Base-by-base conservation (phyloP, 64 coral and sea anemone species). In the Porites australiensis region DNA sequence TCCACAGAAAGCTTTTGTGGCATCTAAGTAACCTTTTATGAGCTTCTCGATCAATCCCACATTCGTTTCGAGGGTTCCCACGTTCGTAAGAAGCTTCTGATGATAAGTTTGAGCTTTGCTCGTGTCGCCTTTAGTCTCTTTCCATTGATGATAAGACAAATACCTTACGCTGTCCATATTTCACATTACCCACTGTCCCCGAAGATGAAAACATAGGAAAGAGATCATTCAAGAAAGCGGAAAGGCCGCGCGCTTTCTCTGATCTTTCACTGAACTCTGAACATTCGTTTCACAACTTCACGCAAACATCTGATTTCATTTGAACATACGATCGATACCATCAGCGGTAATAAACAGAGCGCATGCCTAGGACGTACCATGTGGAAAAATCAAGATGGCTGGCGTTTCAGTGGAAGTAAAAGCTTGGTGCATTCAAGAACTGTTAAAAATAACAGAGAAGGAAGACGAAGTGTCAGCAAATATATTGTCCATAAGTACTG, bases 21-120 rank as follows among this genome's bases (percentile, higher is more conserved):
- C 98, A 79, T 99, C 98, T 87, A 99, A 90, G 91, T 99, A 99
- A 67, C 87, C 94, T n/a, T 83, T 55, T 58, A 99, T 96, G 57
- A 88, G 83, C 63, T 96, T 96, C 47, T 95, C 98, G 88, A 96
- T 96, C 47, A 89, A 50, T 62, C 82, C 77, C 21, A 95, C 92
- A 82, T 99, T 96, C 4, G 90, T 62, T 49, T 99, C 94, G 19
- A 99, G 89, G 16, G 86, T 88, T 83, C 96, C 94, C 59, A 99
- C 94, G 82, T 99, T 93, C 4, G 91, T 74, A 2, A 96, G 82
- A 37, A 99, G 88, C 86, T 91, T 96, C 77, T 96, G 77, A 50
- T 99, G 98, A 51, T 96, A 95, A 0, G 80, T 91, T 3, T 70
- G 64, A 18, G 82, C 88, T 54, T 90, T 92, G 22, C 84, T 87